Evolutionary conservation across 2,888 invertebrate genomes (phyloP), one percentile per base, ranked within the genome.

Genomic region (Xylota sylvarum): DNA sequence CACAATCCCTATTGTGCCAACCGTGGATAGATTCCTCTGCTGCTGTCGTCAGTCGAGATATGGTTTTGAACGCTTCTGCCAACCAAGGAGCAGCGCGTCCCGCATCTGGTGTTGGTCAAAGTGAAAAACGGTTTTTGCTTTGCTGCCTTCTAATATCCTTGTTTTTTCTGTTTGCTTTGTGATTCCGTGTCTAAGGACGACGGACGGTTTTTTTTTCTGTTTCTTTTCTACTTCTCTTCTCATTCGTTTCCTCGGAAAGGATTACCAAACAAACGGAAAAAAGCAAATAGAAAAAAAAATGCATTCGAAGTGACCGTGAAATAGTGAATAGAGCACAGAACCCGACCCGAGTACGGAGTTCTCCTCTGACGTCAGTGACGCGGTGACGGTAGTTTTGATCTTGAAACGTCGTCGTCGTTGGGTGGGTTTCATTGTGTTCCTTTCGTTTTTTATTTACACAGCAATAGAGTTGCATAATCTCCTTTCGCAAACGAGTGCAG

Each of bases 331-430:
- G 50, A 43, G 73, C 48, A 60, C 17, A 30, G 30, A 43, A 40
- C 52, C 10, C 37, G 37, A 37, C 9, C n/a, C 37, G 40, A 60
- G 67, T 67, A 30, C 69, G 37, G 69, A 77, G 73, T 69, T 73
- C 60, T 58, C 35, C 50, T 65, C 73, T 86, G 86, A 86, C 86
- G 86, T 86, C 86, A 86, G 73, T 69, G 70, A 67, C 72, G 65
- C 65, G 77, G 76, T 82, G 86, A 86, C 86, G 86, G 81, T 82
- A 86, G 81, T 69, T 82, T 81, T 82, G 86, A 82, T 86, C 86
- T 86, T 86, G 86, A 82, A 86, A n/a, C n/a, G n/a, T 81, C 72
- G 50, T 76, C 46, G 17, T 48, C 14, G 48, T 55, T 73, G 76
- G 62, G 64, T 76, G 64, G 69, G 70, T 85, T 46, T 55, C 17